These are phyloP conservation scores for Chironomus tentans DNA, from an alignment of 2,888 invertebrate species.

Conservation along the genomic window DNA sequence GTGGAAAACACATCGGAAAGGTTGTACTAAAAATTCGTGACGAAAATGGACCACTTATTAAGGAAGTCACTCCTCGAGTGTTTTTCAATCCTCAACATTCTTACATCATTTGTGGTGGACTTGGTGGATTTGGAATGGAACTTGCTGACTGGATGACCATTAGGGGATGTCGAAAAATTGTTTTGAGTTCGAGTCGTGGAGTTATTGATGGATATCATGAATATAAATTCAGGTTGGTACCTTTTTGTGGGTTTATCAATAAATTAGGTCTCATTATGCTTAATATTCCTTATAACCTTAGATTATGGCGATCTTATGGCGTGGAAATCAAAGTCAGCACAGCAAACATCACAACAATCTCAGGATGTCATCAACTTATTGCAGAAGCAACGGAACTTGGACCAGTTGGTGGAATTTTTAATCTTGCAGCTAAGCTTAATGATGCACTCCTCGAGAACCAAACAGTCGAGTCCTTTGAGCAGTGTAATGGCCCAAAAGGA, in stretches of 20 bases:
- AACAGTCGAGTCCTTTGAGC: background rate
- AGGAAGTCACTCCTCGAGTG: conserved; percentile 32
- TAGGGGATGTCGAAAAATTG: conserved; percentile 67
- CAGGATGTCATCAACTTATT: background rate
- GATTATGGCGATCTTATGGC: conserved; percentile 63
- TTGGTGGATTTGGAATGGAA: conserved; percentile 90
- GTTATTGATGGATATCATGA: conserved; percentile 73
- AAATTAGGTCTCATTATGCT: no score
- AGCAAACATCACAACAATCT: background rate
- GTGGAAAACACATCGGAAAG: conserved; percentile 76
- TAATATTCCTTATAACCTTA: no score
- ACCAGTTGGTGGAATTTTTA: background rate
- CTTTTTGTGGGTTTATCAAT: background rate
- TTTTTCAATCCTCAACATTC: conserved; percentile 35
- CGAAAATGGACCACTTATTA: conserved; percentile 34
- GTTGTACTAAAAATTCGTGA: conserved; percentile 42
- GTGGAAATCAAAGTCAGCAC: conserved; percentile 54
- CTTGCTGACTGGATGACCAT: conserved; percentile 76
- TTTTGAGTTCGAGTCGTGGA: conserved; percentile 74
- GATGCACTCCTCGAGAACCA: background rate
- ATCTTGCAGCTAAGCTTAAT: background rate
- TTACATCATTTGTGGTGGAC: conserved; percentile 64
- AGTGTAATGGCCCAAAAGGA: background rate
- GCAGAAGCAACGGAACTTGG: background rate
- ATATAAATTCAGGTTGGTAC: conserved; percentile 52